Evolutionary conservation across 2,113 vertebrate species (phyloP).

Genomic region (Progne subis): DNA sequence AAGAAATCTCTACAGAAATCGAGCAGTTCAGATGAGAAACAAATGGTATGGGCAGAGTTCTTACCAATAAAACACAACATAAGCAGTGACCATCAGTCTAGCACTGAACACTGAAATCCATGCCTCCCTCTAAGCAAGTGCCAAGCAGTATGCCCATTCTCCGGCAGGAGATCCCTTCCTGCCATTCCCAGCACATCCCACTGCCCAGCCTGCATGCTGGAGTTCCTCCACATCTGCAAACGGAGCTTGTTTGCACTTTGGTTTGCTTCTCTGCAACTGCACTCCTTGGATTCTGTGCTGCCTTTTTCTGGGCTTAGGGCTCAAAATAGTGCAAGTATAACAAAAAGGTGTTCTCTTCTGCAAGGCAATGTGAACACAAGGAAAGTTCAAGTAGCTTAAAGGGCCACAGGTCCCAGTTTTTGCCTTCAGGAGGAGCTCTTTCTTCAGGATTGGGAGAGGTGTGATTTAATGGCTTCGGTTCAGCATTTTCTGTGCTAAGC

Average conservation of each 20-base stretch:
- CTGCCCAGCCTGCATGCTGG: background rate
- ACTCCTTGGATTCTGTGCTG: background rate
- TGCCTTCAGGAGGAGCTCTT: constrained; percentile 50
- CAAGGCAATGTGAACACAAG: background rate
- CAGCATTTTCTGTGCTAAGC: background rate
- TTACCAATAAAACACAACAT: accelerated
- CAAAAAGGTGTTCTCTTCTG: background rate
- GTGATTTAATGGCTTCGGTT: background rate
- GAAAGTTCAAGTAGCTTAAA: background rate
- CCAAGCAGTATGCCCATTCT: background rate
- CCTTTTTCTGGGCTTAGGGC: background rate
- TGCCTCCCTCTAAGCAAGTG: background rate
- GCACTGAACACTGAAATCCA: background rate
- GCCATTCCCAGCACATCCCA: background rate
- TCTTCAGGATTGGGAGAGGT: background rate
- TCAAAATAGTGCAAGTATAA: background rate
- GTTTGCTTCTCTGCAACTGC: background rate
- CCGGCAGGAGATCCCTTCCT: background rate
- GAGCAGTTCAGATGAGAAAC: background rate
- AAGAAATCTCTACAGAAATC: background rate
- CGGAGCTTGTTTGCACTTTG: background rate
- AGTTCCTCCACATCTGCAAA: background rate
- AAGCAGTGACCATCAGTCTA: background rate
- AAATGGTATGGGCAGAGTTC: background rate
- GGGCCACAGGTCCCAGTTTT: background rate